Percentiles rank a stretch among this genome's conserved stretches.
Evolutionary conservation across 2,113 vertebrate species (phyloP).

Genomic region (Rattus rattus): DNA sequence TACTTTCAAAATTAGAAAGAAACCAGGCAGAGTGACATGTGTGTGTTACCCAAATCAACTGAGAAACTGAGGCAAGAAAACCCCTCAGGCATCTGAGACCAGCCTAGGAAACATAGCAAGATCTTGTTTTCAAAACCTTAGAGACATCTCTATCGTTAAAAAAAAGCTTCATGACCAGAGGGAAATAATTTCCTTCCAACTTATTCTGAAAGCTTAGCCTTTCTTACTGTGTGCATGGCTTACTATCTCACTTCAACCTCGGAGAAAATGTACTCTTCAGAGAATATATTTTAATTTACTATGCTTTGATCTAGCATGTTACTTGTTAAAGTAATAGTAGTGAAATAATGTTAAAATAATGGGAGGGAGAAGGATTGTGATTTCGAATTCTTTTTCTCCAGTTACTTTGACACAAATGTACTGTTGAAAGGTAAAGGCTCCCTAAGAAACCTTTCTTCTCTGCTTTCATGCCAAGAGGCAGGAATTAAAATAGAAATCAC

Average conservation of each 20-base stretch:
- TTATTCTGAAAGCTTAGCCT: neutral
- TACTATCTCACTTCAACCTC: neutral
- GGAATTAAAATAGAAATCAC: conserved; percentile 40
- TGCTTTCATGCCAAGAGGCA: conserved; percentile 37
- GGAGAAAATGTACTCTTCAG: neutral
- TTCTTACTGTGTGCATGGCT: conserved; percentile 22
- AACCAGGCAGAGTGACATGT: neutral
- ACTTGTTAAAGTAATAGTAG: conserved; percentile 38
- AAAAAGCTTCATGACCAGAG: conserved; percentile 13
- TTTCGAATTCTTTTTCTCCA: conserved; percentile 23
- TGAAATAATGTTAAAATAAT: conserved; percentile 29
- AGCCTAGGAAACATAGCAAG: neutral
- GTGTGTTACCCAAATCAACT: neutral
- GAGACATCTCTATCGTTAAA: neutral
- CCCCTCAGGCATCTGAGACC: neutral
- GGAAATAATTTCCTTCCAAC: conserved; percentile 22
- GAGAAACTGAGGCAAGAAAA: neutral
- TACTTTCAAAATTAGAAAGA: conserved; percentile 35
- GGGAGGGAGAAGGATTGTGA: neutral
- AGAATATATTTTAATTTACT: conserved; percentile 54
- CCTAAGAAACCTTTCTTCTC: conserved; percentile 37
- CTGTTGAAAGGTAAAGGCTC: conserved; percentile 1
- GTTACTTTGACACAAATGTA: conserved; percentile 37
- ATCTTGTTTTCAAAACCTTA: neutral
- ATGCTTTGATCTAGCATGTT: conserved; percentile 60